phyloP scores from a whole-genome alignment of 2,113 vertebrate species.

The Todiramphus chloris region DNA sequence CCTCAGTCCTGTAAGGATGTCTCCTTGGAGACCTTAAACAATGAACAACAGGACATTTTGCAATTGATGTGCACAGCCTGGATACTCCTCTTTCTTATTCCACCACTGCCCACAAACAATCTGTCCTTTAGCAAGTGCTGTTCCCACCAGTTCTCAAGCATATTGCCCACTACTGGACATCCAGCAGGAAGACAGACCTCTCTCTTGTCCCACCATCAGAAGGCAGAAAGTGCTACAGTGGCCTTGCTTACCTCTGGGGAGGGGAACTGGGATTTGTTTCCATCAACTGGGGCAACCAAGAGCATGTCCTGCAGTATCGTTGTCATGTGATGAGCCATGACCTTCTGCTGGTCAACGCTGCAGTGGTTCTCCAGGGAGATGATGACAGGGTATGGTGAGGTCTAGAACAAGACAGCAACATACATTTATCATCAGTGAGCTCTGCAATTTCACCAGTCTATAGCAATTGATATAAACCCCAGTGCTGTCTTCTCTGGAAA shows the following conservation, averaged over 20 bases:
- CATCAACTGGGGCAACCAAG: conserved; percentile 78
- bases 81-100: not conserved
- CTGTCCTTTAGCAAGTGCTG: not conserved
- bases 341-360: conserved; percentile 86
- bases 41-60: not conserved
- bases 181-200: not conserved
- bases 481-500: not conserved
- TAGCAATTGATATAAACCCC: not conserved
- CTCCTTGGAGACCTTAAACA: not conserved
- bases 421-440: not conserved
- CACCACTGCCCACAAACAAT: not conserved
- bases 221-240: not conserved
- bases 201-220: not conserved
- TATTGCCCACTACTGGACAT: not conserved
- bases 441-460: not conserved
- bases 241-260: conserved; percentile 85
- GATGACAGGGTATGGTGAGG: conserved; percentile 90
- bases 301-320: conserved; percentile 85
- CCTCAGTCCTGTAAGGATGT: not conserved
- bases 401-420: conserved; percentile 67
- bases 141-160: not conserved
- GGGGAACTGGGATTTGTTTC: conserved; percentile 79
- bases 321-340: conserved; percentile 85
- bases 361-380: conserved; percentile 98
- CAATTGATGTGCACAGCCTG: not conserved